These are phyloP conservation scores for Parthenolecanium corni DNA, from an alignment of 2,888 invertebrate genomes.

Conservation along the genomic window DNA sequence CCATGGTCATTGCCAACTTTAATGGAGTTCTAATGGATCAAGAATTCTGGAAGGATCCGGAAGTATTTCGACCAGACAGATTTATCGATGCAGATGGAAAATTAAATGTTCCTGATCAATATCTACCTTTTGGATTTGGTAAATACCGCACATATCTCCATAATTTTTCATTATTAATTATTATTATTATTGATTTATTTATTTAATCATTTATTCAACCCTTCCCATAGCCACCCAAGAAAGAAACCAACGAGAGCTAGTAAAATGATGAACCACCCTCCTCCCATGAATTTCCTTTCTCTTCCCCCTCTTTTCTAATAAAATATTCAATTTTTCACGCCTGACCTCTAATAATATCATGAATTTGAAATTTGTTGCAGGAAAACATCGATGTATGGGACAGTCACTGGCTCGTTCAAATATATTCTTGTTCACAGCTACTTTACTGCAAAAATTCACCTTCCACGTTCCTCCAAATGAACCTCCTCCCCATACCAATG, in stretches of 20 bases:
- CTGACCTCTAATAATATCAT: too few relatives aligned
- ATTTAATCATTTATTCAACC: conserved; percentile 2
- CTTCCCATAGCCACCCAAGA: background rate
- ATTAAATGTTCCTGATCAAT: conserved; percentile 51
- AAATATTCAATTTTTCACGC: too few relatives aligned
- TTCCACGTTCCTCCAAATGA: conserved; percentile 55
- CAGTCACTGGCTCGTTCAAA: conserved; percentile 66
- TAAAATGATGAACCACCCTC: too few relatives aligned
- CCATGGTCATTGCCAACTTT: conserved; percentile 67
- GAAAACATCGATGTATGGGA: conserved; percentile 69
- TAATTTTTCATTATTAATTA: background rate
- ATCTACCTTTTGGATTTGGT: conserved; percentile 66
- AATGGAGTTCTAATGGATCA: conserved; percentile 59
- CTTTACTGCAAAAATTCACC: conserved; percentile 59
- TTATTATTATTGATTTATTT: background rate
- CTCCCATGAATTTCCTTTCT: too few relatives aligned
- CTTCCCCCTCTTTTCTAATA: too few relatives aligned
- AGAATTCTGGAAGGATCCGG: conserved; percentile 54
- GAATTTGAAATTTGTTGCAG: conserved; percentile 34
- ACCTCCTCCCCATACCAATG: conserved; percentile 50
- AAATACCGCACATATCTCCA: conserved; percentile 21
- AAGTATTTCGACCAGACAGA: conserved; percentile 61
- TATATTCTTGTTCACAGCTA: conserved; percentile 61
- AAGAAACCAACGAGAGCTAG: conserved; percentile 4
- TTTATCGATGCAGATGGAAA: conserved; percentile 52